Base-by-base conservation (phyloP, 2,888 invertebrate species). In the Aromia moschata region DNA sequence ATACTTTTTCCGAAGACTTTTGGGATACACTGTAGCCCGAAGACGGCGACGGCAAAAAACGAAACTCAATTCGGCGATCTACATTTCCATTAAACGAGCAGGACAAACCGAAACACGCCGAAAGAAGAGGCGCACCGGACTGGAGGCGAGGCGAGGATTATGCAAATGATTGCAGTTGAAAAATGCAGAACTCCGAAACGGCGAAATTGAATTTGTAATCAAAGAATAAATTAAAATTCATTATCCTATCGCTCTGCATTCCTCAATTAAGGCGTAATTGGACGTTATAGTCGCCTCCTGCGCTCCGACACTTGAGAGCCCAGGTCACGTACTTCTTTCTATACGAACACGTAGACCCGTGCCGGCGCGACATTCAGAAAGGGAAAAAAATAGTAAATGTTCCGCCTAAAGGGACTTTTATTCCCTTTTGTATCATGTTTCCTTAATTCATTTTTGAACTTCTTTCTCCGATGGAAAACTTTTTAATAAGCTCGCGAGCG, bases 151-250 rank as follows among this genome's bases (percentile, higher is more conserved):
- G 18, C 37, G 38, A 17, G 43, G 61, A 51, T 58, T 58, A 64
- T 64, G 64, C 60, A 61, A 64, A 64, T 64, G 53, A 59, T 41
- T 58, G 55, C 52, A 58, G 55, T 38, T n/a, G 44, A 61, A 61
- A 64, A 64, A 64, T 61, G 56, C 56, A 59, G 54, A 58, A 56
- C 52, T 55, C 51, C 53, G 16, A 16, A 52, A 60, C 53, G 58
- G 43, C 38, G 56, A 67, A 67, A 70, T 70, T 70, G 65, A 72
- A 70, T 70, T 64, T 53, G 61, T 61, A 69, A 67, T 70, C 64
- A 64, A 61, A 63, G 63, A 63, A 67, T 70, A 64, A 66, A 70
- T 72, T 71, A 71, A 71, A 70, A 70, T 72, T 72, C 72, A 72
- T 72, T 71, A 70, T 65, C 65, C 56, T 51, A 60, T 58, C 62